Conservation (phyloP, 2,888 invertebrate species). For the Cephus spinipes region DNA sequence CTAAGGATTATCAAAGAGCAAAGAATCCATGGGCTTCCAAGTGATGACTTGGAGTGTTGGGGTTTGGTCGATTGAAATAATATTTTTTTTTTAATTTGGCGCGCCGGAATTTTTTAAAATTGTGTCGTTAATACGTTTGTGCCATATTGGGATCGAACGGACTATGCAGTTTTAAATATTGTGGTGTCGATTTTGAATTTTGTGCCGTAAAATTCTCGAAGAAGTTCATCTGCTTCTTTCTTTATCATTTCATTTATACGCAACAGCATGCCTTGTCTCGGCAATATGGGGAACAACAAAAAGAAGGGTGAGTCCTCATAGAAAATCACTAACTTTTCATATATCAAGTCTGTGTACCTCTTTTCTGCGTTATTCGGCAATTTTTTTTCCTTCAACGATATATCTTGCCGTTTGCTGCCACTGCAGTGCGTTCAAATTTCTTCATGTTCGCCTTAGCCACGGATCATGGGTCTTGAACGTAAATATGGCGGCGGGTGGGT, state of each 20-base stretch:
- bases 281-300: constrained; percentile 41
- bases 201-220: not conserved
- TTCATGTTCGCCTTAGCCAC: not conserved
- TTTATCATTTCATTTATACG: not conserved
- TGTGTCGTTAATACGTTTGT: not conserved
- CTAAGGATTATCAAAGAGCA: not conserved
- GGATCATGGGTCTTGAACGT: not conserved
- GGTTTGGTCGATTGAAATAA: not conserved
- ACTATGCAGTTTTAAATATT: not conserved
- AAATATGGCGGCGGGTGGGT: not conserved
- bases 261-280: not conserved
- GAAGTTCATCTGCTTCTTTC: not conserved
- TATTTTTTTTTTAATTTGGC: not conserved
- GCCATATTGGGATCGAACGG: not conserved
- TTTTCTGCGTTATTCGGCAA: not conserved
- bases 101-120: not conserved
- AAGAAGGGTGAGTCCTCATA: constrained; percentile 40
- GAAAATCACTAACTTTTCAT: not conserved
- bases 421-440: not conserved
- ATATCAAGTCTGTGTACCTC: not conserved
- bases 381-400: not conserved
- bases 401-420: not conserved
- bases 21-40: not conserved
- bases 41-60: not conserved
- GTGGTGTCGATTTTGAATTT: not conserved